Percentiles rank a stretch among this genome's conserved stretches.
phyloP scores from a whole-genome alignment of 2,113 vertebrate genomes.

The Mustelus asterias region DNA sequence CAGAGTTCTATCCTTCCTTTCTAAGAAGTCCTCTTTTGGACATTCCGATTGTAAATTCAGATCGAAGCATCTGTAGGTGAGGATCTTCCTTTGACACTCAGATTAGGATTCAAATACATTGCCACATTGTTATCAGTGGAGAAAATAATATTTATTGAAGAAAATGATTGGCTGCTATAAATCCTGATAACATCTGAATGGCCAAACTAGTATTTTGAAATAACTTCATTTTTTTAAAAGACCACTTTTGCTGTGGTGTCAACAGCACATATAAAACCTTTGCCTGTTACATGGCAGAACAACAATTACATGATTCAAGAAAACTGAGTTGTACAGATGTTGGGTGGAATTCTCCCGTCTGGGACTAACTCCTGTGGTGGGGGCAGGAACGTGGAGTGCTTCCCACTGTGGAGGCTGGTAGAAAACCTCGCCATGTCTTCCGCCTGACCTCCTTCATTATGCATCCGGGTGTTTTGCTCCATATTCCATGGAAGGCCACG shows the following conservation, averaged over 20 bases:
- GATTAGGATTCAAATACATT: neutral
- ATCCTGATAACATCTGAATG: neutral
- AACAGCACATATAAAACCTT: neutral
- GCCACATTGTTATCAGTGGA: neutral
- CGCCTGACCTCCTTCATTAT: no score
- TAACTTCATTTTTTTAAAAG: neutral
- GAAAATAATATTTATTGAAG: neutral
- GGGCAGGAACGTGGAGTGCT: no score
- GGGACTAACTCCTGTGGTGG: no score
- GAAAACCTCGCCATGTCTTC: no score
- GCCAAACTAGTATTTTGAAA: neutral
- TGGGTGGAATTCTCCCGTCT: no score
- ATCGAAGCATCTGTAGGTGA: neutral
- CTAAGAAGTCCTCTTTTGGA: neutral
- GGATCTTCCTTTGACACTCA: neutral
- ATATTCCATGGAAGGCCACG: no score
- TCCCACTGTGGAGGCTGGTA: no score
- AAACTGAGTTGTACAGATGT: neutral
- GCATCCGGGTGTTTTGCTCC: no score
- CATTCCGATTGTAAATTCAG: neutral
- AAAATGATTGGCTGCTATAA: neutral
- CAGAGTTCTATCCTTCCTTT: neutral
- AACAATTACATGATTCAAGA: neutral
- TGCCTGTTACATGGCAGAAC: neutral
- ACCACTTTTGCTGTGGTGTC: neutral